phyloP scores from a whole-genome alignment of 2,888 invertebrate species.

The Ditylenchus weischeri region DNA sequence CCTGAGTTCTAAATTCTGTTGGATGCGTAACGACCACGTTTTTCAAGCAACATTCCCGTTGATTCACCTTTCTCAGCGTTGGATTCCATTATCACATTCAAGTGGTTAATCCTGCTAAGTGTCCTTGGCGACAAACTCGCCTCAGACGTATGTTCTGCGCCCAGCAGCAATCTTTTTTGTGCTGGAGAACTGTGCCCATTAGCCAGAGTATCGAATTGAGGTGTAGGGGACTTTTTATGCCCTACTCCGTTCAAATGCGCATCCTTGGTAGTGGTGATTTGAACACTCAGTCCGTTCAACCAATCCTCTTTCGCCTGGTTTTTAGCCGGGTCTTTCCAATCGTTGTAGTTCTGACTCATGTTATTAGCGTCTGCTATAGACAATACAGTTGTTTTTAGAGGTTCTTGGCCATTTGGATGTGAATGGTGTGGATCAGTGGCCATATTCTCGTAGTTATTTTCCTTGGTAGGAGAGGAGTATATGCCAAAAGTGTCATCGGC shows the following conservation, averaged over 20 bases:
- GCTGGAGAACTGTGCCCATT: background rate
- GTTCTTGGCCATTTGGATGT: too few species aligned
- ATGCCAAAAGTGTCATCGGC: too few species aligned
- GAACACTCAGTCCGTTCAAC: too few species aligned
- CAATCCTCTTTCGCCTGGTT: constrained; percentile 9
- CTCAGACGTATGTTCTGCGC: background rate
- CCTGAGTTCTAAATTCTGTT: too few species aligned
- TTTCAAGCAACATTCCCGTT: background rate
- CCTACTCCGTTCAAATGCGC: too few species aligned
- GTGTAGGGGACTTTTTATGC: background rate
- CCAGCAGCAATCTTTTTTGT: background rate
- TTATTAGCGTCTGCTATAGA: too few species aligned
- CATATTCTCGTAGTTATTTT: too few species aligned
- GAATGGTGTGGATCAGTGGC: too few species aligned
- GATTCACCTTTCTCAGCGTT: constrained; percentile 17
- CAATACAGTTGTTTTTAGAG: too few species aligned
- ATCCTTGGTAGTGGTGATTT: too few species aligned
- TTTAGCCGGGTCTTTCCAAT: background rate
- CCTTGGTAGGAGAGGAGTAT: too few species aligned
- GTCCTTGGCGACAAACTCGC: constrained; percentile 28
- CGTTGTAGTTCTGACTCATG: too few species aligned
- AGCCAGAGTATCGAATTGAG: background rate
- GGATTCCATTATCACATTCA: constrained; percentile 39
- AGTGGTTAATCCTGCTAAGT: constrained; percentile 36
- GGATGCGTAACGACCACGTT: background rate